A percentile compares a stretch with the other conserved stretches of the same genome.
phyloP scores from a whole-genome alignment of 2,113 vertebrate genomes.

The Pteruthius melanotis region DNA sequence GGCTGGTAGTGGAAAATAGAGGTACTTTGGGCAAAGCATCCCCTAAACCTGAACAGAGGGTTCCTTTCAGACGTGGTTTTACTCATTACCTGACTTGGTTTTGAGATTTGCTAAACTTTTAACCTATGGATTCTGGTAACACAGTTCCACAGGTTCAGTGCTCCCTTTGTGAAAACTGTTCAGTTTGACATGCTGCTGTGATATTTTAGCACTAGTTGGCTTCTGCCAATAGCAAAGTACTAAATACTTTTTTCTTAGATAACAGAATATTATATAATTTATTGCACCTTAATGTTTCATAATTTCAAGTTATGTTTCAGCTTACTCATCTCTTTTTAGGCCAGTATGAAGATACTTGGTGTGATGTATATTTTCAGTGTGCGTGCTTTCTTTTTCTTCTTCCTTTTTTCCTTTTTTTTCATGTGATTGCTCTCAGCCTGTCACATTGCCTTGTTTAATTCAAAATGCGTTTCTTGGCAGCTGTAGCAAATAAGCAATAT shows the following conservation, averaged over 20 bases:
- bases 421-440: constrained; percentile 54
- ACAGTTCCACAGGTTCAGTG: neutral
- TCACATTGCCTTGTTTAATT: constrained; percentile 47
- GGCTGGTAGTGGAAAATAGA: no score
- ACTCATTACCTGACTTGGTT: neutral
- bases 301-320: neutral
- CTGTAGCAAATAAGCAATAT: constrained; percentile 61
- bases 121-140: neutral
- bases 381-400: neutral
- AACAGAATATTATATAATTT: neutral
- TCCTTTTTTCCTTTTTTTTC: neutral
- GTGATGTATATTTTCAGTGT: neutral
- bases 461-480: constrained; percentile 56
- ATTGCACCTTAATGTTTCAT: neutral
- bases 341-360: neutral
- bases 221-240: neutral
- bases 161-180: neutral
- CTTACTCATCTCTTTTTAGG: neutral
- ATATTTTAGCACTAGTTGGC: neutral
- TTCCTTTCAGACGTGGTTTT: neutral
- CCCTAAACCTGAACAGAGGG: neutral
- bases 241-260: neutral
- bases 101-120: neutral
- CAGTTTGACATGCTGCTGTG: neutral
- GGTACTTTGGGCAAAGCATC: neutral